A percentile compares a stretch with the other conserved stretches of the same genome.
These are phyloP conservation scores for Lasioglossum vierecki DNA, from an alignment of 2,888 invertebrate species.

Conservation along the genomic window DNA sequence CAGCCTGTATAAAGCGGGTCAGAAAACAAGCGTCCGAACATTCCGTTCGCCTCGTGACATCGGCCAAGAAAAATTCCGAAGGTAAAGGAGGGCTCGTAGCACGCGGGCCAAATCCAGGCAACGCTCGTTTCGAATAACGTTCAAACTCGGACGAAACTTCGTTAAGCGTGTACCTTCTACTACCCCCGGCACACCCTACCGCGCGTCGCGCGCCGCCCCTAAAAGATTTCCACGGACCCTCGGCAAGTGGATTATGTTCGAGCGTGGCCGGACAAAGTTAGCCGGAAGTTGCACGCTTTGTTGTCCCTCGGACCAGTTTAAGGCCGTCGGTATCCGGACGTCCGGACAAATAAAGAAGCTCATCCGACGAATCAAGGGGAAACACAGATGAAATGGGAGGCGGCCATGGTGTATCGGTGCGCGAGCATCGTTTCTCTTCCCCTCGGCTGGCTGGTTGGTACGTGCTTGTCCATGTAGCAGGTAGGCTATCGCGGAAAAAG, in stretches of 20 bases:
- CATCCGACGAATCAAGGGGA: slow-evolving; percentile 28
- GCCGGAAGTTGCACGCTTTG: slow-evolving; percentile 60
- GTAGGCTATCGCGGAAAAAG: slow-evolving; percentile 18
- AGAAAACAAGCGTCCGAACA: neutral
- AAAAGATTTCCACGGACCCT: slow-evolving; percentile 60
- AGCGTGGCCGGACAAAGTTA: slow-evolving; percentile 63
- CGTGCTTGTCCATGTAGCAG: neutral
- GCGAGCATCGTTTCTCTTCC: slow-evolving; percentile 14
- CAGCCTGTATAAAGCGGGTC: too few species aligned
- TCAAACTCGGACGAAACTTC: slow-evolving; percentile 63
- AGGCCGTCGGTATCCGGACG: slow-evolving; percentile 51
- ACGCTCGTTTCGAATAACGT: slow-evolving; percentile 48
- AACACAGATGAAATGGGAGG: neutral
- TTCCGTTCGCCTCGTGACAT: neutral
- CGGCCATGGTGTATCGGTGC: neutral
- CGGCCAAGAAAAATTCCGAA: slow-evolving; percentile 1
- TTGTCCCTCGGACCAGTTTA: slow-evolving; percentile 60
- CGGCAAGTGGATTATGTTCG: slow-evolving; percentile 68
- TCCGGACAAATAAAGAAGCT: slow-evolving; percentile 60
- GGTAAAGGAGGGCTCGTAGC: neutral
- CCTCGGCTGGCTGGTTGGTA: slow-evolving; percentile 1
- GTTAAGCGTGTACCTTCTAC: slow-evolving; percentile 55
- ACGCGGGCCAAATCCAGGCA: slow-evolving; percentile 37
- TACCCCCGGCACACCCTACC: neutral
- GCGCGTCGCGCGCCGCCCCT: neutral